Conservation (phyloP, 2,888 invertebrate genomes). For the Melipona beecheii region DNA sequence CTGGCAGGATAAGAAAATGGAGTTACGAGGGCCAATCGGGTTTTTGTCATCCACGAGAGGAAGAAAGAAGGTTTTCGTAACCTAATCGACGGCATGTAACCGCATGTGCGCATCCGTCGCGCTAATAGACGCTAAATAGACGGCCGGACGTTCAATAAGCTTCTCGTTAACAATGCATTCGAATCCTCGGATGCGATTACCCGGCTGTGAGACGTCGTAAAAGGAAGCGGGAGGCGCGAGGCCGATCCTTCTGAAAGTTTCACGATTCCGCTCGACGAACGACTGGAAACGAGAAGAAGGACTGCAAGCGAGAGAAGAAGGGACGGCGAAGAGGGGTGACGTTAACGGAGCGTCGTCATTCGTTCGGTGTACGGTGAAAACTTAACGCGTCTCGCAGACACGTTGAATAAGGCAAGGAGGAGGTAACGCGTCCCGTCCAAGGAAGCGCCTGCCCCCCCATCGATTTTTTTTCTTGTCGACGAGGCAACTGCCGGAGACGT, state of each 20-base stretch:
- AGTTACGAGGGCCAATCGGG: slow-evolving; percentile 8
- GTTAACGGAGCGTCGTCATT: slow-evolving; percentile 67
- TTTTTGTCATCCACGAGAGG: slow-evolving; percentile 8
- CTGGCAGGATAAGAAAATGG: slow-evolving; percentile 29
- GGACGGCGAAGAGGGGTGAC: slow-evolving; percentile 16
- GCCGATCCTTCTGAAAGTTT: slow-evolving; percentile 56
- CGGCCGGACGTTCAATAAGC: slow-evolving; percentile 25
- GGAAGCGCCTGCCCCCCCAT: slow-evolving; percentile 36
- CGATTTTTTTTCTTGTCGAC: slow-evolving; percentile 47
- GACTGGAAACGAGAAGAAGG: neutral
- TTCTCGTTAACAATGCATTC: slow-evolving; percentile 60
- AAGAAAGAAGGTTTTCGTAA: slow-evolving; percentile 12
- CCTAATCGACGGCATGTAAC: neutral
- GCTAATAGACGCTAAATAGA: slow-evolving; percentile 51
- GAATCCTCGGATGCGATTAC: slow-evolving; percentile 49
- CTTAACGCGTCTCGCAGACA: slow-evolving; percentile 58
- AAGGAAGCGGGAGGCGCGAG: slow-evolving; percentile 51
- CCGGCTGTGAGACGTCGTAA: slow-evolving; percentile 48
- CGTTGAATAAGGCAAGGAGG: slow-evolving; percentile 63
- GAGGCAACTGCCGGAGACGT: slow-evolving; percentile 1
- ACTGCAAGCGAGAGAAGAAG: neutral
- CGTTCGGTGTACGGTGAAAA: slow-evolving; percentile 65
- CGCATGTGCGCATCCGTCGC: slow-evolving; percentile 11
- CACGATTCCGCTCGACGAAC: slow-evolving; percentile 37
- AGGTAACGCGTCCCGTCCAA: slow-evolving; percentile 42